These are phyloP conservation scores for Spheniscus mendiculus DNA, from an alignment of 2,113 vertebrate genomes.

Conservation along the genomic window DNA sequence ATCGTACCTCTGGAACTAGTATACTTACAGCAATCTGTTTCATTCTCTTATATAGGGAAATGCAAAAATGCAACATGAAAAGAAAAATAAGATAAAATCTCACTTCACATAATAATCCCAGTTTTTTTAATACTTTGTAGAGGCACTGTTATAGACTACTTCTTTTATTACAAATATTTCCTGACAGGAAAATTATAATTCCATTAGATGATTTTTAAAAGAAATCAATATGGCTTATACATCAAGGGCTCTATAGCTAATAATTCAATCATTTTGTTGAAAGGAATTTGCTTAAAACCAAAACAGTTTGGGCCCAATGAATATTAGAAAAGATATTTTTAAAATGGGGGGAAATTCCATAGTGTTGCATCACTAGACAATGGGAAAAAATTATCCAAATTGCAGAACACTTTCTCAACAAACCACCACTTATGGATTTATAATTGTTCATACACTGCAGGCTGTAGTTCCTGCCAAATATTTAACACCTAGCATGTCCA, in stretches of 20 bases:
- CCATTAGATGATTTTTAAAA: not conserved
- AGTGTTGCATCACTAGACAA: not conserved
- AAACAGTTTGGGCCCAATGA: not conserved
- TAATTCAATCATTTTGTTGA: not conserved
- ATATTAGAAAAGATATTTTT: not conserved
- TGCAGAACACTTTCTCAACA: not conserved
- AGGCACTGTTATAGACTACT: not conserved
- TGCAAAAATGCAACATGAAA: not conserved
- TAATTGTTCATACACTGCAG: not conserved
- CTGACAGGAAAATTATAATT: not conserved
- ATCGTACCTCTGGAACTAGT: not conserved
- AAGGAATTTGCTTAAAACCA: not conserved
- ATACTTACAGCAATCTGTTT: not conserved
- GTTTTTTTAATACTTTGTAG: not conserved
- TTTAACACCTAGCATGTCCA: not conserved
- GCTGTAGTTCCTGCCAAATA: not conserved
- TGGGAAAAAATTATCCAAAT: not conserved
- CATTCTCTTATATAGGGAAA: not conserved
- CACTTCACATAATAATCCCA: not conserved
- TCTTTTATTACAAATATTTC: not conserved
- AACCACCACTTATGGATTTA: not conserved
- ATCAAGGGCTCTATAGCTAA: not conserved
- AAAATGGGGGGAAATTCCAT: not conserved
- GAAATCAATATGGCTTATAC: not conserved
- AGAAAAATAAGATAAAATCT: not conserved